Evolutionary conservation across 2,888 invertebrate genomes (phyloP).

Genomic region (Orthonychiurus folsomi): DNA sequence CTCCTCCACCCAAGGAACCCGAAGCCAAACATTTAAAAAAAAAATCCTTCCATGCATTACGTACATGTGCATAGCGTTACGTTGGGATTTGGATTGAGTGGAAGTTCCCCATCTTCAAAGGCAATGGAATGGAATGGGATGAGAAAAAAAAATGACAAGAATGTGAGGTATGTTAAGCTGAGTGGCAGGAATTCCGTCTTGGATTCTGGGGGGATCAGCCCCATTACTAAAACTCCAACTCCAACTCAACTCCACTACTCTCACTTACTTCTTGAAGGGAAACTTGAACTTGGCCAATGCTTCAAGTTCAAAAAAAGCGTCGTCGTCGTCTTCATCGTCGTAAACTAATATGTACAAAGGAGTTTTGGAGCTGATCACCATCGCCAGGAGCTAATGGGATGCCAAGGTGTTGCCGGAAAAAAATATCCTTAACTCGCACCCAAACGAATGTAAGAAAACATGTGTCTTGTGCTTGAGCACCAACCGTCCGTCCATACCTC

Average conservation of each 20-base stretch:
- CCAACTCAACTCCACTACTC: too few species aligned
- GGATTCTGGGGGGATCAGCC: not conserved
- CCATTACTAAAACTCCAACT: too few species aligned
- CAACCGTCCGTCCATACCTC: not conserved
- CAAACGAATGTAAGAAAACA: not conserved
- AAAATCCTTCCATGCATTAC: not conserved
- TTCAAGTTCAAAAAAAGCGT: too few species aligned
- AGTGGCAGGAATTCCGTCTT: not conserved
- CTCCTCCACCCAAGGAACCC: not conserved
- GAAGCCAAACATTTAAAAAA: not conserved
- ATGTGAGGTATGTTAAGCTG: slow-evolving; percentile 13
- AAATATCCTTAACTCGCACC: slow-evolving; percentile 1
- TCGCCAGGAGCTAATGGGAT: slow-evolving; percentile 23
- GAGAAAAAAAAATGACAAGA: slow-evolving; percentile 10
- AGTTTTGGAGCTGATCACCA: slow-evolving; percentile 8
- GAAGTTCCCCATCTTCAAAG: not conserved
- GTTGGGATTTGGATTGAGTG: not conserved
- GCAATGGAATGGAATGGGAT: not conserved
- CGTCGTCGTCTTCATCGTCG: too few species aligned
- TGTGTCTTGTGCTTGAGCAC: not conserved
- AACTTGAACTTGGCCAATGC: not conserved
- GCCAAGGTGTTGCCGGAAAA: slow-evolving; percentile 25
- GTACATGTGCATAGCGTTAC: not conserved
- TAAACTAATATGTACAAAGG: not conserved
- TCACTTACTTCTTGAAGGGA: not conserved